Percentiles rank a stretch among this genome's conserved stretches.
Conservation (phyloP, 2,113 vertebrate genomes). For the Chaetodon auriga region DNA sequence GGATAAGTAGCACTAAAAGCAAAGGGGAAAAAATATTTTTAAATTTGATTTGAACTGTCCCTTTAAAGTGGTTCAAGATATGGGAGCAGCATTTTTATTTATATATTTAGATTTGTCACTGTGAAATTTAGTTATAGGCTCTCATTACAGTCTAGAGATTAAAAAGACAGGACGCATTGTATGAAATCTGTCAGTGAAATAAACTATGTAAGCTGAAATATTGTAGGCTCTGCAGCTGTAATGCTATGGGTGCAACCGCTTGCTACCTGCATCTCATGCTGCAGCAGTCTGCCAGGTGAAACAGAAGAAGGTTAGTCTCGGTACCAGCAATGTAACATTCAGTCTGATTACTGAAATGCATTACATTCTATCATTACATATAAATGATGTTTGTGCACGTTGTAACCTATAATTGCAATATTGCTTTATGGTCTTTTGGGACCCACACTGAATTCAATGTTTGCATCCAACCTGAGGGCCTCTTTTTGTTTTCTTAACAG, state of each 20-base stretch:
- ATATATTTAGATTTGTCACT: not conserved
- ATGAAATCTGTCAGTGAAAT: not conserved
- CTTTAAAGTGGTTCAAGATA: not conserved
- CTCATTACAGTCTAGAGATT: not conserved
- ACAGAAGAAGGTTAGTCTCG: constrained; percentile 23
- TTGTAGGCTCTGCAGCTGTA: not conserved
- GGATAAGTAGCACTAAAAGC: no score
- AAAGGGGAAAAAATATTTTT: no score
- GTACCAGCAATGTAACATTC: not conserved
- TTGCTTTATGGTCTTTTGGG: constrained; percentile 55
- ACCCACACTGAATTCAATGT: constrained; percentile 65
- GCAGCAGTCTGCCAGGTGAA: constrained; percentile 61
- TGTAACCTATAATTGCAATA: constrained; percentile 38
- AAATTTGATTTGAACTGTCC: no score
- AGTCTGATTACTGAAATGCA: not conserved
- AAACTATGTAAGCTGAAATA: not conserved
- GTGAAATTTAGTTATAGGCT: not conserved
- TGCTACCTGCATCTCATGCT: constrained; percentile 49
- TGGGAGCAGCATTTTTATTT: not conserved
- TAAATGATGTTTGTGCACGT: not conserved
- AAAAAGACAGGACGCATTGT: not conserved
- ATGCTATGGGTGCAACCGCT: not conserved
- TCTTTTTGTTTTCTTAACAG: constrained; percentile 86
- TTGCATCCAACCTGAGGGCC: constrained; percentile 78
- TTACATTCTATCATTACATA: not conserved